Conservation (phyloP, 2,113 vertebrate genomes). For the Menidia beryllina region DNA sequence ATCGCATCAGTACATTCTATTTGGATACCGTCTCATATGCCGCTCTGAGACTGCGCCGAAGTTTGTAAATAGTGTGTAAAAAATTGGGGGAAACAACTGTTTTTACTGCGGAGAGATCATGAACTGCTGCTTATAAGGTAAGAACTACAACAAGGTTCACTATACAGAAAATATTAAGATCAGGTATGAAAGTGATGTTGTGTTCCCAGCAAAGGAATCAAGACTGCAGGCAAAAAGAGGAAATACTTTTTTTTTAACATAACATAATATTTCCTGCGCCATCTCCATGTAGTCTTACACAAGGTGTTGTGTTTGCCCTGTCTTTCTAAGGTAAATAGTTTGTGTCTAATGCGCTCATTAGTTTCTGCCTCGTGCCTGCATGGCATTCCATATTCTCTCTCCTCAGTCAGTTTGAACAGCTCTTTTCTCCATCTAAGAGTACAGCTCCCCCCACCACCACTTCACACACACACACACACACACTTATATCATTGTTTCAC, state of each 20-base stretch:
- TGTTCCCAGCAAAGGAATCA: neutral
- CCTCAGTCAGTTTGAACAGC: constrained; percentile 64
- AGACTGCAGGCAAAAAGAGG: constrained; percentile 1
- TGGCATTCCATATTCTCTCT: constrained; percentile 26
- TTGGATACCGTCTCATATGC: too few species aligned
- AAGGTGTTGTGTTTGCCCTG: constrained; percentile 19
- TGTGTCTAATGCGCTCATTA: constrained; percentile 56
- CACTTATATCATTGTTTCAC: constrained; percentile 50
- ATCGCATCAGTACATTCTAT: too few species aligned
- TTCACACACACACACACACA: too few species aligned
- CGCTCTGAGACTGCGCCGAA: too few species aligned
- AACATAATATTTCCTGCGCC: neutral
- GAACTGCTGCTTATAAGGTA: too few species aligned
- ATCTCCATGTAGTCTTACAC: constrained; percentile 1
- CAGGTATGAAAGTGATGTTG: too few species aligned
- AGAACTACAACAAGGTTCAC: too few species aligned
- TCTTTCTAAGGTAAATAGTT: constrained; percentile 39
- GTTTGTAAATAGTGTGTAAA: too few species aligned
- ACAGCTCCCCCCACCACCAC: constrained; percentile 20
- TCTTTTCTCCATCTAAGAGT: constrained; percentile 49
- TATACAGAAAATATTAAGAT: too few species aligned
- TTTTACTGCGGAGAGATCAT: too few species aligned
- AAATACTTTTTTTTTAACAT: neutral
- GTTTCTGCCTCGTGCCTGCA: constrained; percentile 24
- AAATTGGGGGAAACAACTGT: too few species aligned